These are phyloP conservation scores for Limnephilus auricula DNA, from an alignment of 2,888 invertebrate species.

Conservation along the genomic window DNA sequence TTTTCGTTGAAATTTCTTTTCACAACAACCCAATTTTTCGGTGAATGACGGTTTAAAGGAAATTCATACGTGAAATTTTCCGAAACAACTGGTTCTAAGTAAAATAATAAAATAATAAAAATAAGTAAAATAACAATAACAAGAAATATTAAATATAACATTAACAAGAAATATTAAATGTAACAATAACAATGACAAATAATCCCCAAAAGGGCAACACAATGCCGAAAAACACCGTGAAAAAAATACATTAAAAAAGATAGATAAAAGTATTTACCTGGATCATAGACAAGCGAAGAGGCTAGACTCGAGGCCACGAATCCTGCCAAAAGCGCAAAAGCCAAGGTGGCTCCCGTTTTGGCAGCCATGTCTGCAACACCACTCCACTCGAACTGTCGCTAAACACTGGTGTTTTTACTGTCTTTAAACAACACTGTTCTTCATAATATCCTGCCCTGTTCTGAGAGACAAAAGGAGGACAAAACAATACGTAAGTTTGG, in stretches of 20 bases:
- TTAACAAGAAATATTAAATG: background rate
- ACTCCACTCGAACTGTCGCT: constrained; percentile 6
- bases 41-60: too few species aligned
- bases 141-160: too few species aligned
- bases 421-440: background rate
- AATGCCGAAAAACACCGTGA: background rate
- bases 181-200: background rate
- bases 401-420: background rate
- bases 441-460: background rate
- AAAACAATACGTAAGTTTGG: background rate
- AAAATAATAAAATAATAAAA: too few species aligned
- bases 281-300: constrained; percentile 52
- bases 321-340: constrained; percentile 19
- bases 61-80: too few species aligned
- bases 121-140: too few species aligned
- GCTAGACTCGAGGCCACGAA: background rate
- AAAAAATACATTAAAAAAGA: constrained; percentile 11
- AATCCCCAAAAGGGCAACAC: background rate
- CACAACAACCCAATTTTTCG: too few species aligned
- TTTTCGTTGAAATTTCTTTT: too few species aligned
- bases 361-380: constrained; percentile 10
- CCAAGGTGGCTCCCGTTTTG: constrained; percentile 3
- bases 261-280: constrained; percentile 45
- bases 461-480: background rate
- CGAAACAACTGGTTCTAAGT: too few species aligned